Conservation (phyloP, 1,140 invertebrate species). For the Halictus rubicundus region DNA sequence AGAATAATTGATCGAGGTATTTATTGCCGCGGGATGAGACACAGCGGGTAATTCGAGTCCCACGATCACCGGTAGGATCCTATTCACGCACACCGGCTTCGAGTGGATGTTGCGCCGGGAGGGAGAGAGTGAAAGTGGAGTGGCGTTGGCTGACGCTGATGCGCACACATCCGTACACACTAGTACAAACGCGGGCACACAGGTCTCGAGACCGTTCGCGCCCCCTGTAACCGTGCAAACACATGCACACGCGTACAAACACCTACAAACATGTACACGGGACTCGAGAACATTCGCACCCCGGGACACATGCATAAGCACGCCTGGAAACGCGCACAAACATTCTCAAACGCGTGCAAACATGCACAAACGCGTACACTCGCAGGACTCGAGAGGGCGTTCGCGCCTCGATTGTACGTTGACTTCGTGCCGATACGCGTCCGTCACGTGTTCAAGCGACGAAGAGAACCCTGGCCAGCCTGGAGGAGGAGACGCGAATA, state of each 20-base stretch:
- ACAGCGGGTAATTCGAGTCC: constrained; percentile 48
- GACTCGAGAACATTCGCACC: no score
- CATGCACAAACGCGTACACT: background rate
- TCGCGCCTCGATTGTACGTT: constrained; percentile 1
- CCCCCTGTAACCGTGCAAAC: no score
- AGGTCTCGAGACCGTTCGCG: no score
- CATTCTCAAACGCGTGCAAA: no score
- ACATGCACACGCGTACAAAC: no score
- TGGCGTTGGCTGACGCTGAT: constrained; percentile 8
- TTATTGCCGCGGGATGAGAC: constrained; percentile 52
- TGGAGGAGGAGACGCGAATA: constrained; percentile 16
- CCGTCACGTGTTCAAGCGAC: constrained; percentile 26
- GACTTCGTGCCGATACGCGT: constrained; percentile 14
- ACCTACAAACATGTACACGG: no score
- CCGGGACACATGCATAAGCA: no score
- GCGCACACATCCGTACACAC: no score
- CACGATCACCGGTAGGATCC: constrained; percentile 33
- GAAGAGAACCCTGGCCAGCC: constrained; percentile 27
- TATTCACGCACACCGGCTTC: constrained; percentile 49
- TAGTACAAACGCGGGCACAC: no score
- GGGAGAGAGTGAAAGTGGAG: constrained; percentile 50
- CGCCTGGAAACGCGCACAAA: no score
- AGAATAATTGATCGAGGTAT: constrained; percentile 61
- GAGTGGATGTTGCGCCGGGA: constrained; percentile 26
- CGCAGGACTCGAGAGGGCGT: background rate